Evolutionary conservation across 2,797 vertebrate genomes (phyloP), one percentile per base, ranked within the genome.

Genomic region (Cuculus canorus): DNA sequence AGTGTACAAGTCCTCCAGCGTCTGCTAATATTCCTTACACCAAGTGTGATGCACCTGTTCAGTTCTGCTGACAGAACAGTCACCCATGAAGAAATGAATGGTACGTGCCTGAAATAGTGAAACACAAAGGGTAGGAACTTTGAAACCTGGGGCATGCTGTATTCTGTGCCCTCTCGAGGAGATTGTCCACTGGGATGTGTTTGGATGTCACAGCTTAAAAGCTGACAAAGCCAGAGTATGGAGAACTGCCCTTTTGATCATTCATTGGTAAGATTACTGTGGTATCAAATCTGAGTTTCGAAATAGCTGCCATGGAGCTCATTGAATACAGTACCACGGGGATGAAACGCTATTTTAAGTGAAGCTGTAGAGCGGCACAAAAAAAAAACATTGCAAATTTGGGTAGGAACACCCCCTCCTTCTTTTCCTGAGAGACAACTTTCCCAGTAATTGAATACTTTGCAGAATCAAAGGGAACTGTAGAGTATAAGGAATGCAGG

Each of bases 11-110:
- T 14, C n/a, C 70, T 43, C 13, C 69, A 4, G n/a, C 8, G 45
- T 14, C 47, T 52, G 68, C 53, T 83, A 17, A 11, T 17, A 9
- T 27, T 85, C 52, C 54, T 57, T 30, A 23, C 48, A 32, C 28
- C 9, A 9, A 25, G 16, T 56, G 72, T 28, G 33, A 85, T 82
- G 32, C 23, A 4, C 41, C 41, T 41, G 19, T 17, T 53, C 23
- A 7, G 47, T 45, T 66, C 82, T 80, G 86, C 56, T 63, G 76
- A n/a, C 25, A 35, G 35, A 35, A 48, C 11, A 65, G 54, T 32
- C 56, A 54, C 8, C 24, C 8, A 0, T 14, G 57, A 28, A 13
- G n/a, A 63, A 84, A 43, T 0, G 3, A 59, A 47, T 2, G 13
- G 69, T 15, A 47, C 12, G 1, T 28, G 8, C 37, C 57, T 33